Percentiles rank a stretch among this genome's conserved stretches.
Evolutionary conservation across 2,797 vertebrate genomes (phyloP).

Genomic region (Notamacropus eugenii): DNA sequence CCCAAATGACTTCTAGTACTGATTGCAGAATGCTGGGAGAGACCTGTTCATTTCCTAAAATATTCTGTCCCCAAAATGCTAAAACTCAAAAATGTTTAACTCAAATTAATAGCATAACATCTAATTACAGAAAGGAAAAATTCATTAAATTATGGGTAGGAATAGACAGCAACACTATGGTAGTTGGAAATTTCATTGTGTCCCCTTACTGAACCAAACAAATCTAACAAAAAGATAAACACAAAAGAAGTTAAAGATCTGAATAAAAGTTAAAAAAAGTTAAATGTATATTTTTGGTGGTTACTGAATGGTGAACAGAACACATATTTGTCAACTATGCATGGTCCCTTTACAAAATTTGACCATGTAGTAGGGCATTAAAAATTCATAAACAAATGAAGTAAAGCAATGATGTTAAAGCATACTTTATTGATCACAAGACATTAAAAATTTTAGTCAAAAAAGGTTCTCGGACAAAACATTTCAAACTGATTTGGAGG

Average conservation of each 20-base stretch:
- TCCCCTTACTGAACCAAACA: background rate
- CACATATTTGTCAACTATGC: background rate
- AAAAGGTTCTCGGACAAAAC: background rate
- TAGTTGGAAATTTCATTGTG: background rate
- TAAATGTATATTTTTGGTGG: background rate
- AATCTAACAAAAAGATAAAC: background rate
- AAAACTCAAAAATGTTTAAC: slow-evolving; percentile 16
- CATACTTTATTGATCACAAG: background rate
- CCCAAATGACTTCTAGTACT: slow-evolving; percentile 1
- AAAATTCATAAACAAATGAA: background rate
- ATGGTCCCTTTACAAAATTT: background rate
- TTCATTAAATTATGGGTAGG: background rate
- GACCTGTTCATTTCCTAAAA: background rate
- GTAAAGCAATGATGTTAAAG: background rate
- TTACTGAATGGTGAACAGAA: background rate
- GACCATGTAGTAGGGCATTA: background rate
- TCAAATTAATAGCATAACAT: background rate
- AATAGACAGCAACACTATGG: background rate
- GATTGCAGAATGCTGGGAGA: slow-evolving; percentile 21
- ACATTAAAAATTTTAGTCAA: background rate
- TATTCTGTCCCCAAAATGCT: slow-evolving; percentile 10
- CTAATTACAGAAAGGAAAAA: background rate
- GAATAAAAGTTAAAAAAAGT: background rate
- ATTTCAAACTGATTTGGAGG: background rate
- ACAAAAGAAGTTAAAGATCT: background rate